These are phyloP conservation scores for Stylophora pistillata DNA, from an alignment of 64 coral and sea anemone genomes.

Conservation along the genomic window DNA sequence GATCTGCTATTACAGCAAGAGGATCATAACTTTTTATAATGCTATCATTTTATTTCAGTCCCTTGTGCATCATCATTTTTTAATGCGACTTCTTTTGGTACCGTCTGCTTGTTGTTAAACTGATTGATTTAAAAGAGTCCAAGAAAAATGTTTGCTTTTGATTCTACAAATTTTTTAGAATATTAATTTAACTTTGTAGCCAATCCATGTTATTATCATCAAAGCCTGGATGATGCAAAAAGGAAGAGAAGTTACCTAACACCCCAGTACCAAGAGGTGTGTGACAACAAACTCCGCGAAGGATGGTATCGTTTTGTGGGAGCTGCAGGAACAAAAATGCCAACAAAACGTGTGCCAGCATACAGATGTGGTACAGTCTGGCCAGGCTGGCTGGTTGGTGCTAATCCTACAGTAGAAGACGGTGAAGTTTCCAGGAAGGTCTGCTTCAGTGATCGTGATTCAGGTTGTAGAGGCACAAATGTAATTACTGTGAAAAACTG, in stretches of 20 bases:
- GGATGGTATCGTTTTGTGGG: slow-evolving; percentile 12
- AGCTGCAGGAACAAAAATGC: neutral
- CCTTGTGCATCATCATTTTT: too few species aligned
- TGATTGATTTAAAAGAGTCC: too few species aligned
- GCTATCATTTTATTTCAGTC: too few species aligned
- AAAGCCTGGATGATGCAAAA: neutral
- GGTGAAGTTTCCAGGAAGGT: slow-evolving; percentile 1
- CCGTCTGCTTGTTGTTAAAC: too few species aligned
- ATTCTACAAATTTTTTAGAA: too few species aligned
- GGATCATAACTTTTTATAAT: too few species aligned
- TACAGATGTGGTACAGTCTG: neutral
- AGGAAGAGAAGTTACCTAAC: neutral
- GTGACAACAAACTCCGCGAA: neutral
- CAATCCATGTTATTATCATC: neutral
- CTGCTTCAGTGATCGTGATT: neutral
- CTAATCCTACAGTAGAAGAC: neutral
- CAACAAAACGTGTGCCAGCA: neutral
- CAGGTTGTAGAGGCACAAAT: neutral
- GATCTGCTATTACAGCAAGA: too few species aligned
- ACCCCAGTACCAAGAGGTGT: neutral
- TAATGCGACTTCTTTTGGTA: too few species aligned
- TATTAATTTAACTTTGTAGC: too few species aligned
- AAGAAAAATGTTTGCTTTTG: too few species aligned
- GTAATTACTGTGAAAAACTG: neutral
- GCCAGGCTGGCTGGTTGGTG: neutral